Conservation (phyloP, 2,888 invertebrate species). For the Willowsia nigromaculata region DNA sequence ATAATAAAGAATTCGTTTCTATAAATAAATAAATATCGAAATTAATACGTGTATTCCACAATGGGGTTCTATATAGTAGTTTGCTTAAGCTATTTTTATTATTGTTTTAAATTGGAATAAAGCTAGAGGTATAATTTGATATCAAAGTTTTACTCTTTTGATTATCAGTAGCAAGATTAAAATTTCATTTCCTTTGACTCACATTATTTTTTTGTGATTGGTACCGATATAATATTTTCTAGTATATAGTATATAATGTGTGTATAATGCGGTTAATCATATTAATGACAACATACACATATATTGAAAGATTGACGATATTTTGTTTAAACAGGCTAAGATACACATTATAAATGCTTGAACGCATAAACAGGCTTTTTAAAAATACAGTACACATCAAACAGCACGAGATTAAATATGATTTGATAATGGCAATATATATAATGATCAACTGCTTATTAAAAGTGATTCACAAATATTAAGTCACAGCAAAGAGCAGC, state of each 20-base stretch:
- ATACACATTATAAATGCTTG: neutral
- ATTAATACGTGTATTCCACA: neutral
- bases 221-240: slow-evolving; percentile 5
- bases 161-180: slow-evolving; percentile 58
- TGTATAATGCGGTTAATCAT: slow-evolving; percentile 4
- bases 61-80: neutral
- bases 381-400: neutral
- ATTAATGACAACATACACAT: slow-evolving; percentile 29
- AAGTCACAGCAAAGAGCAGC: slow-evolving; percentile 55
- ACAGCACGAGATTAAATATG: slow-evolving; percentile 17
- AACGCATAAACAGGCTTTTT: slow-evolving; percentile 19
- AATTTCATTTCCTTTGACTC: slow-evolving; percentile 41
- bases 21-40: neutral
- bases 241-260: neutral
- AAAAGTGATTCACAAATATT: slow-evolving; percentile 36
- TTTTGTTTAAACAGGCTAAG: slow-evolving; percentile 8
- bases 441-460: neutral
- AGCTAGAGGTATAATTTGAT: slow-evolving; percentile 51
- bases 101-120: slow-evolving; percentile 30
- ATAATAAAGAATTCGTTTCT: neutral
- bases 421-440: slow-evolving; percentile 15
- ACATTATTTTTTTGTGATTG: slow-evolving; percentile 55
- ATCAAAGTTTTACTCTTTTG: slow-evolving; percentile 48
- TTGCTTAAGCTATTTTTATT: neutral
- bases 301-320: slow-evolving; percentile 35